These are phyloP conservation scores for Cydia amplana DNA, from an alignment of 1,140 invertebrate genomes.

Conservation along the genomic window DNA sequence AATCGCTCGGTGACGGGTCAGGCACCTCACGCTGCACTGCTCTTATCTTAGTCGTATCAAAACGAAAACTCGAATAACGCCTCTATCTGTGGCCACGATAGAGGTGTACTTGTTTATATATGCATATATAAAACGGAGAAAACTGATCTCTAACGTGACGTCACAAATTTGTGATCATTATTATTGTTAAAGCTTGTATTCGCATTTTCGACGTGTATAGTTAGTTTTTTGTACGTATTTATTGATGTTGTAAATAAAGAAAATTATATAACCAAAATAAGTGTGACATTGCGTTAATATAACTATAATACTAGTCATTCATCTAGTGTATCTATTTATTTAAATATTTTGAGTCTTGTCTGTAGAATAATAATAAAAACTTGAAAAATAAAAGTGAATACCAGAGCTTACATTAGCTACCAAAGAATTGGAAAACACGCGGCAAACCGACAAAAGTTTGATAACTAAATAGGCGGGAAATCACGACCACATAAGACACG, in stretches of 20 bases:
- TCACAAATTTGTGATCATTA: slow-evolving; percentile 71
- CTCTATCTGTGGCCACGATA: slow-evolving; percentile 74
- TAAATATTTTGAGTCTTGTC: slow-evolving; percentile 47
- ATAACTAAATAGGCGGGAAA: slow-evolving; percentile 38
- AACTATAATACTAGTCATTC: slow-evolving; percentile 76
- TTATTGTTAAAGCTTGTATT: slow-evolving; percentile 46
- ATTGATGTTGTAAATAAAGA: slow-evolving; percentile 37
- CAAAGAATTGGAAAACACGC: background rate
- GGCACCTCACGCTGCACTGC: slow-evolving; percentile 65
- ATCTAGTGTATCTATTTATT: slow-evolving; percentile 76
- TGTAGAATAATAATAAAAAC: slow-evolving; percentile 37
- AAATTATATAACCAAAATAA: slow-evolving; percentile 52
- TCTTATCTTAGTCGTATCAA: slow-evolving; percentile 63
- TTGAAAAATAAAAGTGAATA: slow-evolving; percentile 21
- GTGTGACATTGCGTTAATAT: slow-evolving; percentile 61
- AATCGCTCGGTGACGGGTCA: slow-evolving; percentile 72
- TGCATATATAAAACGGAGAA: slow-evolving; percentile 72
- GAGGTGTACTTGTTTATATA: slow-evolving; percentile 65
- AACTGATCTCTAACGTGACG: slow-evolving; percentile 76
- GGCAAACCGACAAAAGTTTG: background rate
- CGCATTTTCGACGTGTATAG: slow-evolving; percentile 55
- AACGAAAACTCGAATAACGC: slow-evolving; percentile 60
- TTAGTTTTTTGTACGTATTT: slow-evolving; percentile 51
- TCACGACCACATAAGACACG: background rate
- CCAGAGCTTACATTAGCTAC: slow-evolving; percentile 25